Conservation (phyloP, 2,797 vertebrate genomes). For the Arremon brunneinucha region DNA sequence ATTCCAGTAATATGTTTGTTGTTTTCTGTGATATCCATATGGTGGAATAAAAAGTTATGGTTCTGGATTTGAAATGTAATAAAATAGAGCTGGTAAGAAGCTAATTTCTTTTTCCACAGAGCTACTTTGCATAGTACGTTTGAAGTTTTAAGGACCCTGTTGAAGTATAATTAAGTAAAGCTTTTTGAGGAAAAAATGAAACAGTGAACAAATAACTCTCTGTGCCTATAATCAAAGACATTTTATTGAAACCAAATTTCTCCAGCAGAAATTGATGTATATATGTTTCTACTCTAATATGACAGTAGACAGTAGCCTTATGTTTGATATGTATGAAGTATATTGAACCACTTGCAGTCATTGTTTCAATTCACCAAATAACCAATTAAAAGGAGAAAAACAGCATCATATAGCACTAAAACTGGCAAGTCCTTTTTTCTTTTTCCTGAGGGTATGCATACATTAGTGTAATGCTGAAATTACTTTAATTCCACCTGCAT, state of each 20-base stretch:
- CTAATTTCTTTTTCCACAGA: constrained; percentile 4
- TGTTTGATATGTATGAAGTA: background rate
- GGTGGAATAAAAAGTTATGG: background rate
- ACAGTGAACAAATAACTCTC: background rate
- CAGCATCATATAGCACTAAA: background rate
- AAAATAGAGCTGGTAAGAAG: constrained; percentile 4
- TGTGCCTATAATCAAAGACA: background rate
- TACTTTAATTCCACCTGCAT: background rate
- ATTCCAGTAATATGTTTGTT: background rate
- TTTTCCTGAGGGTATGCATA: background rate
- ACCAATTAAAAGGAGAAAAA: background rate
- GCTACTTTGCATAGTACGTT: background rate
- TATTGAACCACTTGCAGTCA: background rate
- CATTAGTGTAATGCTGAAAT: background rate
- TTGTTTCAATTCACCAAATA: background rate
- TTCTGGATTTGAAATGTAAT: background rate
- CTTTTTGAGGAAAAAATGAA: background rate
- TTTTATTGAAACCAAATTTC: background rate
- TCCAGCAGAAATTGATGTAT: background rate
- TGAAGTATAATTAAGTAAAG: constrained; percentile 11
- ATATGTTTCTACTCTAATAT: background rate
- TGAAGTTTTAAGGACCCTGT: background rate
- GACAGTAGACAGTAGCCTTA: background rate
- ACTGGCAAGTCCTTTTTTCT: background rate
- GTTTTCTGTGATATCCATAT: background rate